phyloP scores from a whole-genome alignment of 35 echinoderm and acorn worm genomes.

The Apostichopus parvimensis region DNA sequence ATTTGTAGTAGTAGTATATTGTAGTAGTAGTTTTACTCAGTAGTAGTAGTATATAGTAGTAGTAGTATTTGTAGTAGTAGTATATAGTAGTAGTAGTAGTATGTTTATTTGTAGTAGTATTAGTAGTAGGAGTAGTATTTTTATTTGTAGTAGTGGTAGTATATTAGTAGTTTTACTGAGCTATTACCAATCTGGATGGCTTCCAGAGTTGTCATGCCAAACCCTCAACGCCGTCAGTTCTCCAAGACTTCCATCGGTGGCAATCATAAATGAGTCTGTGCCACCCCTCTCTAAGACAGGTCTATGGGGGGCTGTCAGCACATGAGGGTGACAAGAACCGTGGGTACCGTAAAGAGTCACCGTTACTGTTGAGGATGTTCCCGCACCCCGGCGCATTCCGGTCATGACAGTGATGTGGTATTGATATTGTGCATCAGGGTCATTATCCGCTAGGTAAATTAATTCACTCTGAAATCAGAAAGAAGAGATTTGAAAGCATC shows the following conservation, averaged over 20 bases:
- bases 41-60: too few species aligned
- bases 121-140: too few species aligned
- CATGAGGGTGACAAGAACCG: conserved; percentile 77
- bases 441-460: conserved; percentile 77
- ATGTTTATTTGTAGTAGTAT: too few species aligned
- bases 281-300: conserved; percentile 64
- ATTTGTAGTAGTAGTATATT: too few species aligned
- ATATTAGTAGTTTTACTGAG: too few species aligned
- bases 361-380: conserved; percentile 86
- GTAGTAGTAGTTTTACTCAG: too few species aligned
- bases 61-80: too few species aligned
- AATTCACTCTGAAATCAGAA: conserved; percentile 55
- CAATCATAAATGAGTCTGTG: conserved; percentile 84
- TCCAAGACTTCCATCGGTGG: conserved; percentile 63
- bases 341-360: conserved; percentile 70
- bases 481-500: neutral
- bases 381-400: conserved; percentile 76
- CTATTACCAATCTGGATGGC: conserved; percentile 70
- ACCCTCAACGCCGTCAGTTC: conserved; percentile 67
- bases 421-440: conserved; percentile 61
- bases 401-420: conserved; percentile 90
- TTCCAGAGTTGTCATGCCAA: conserved; percentile 93
- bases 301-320: conserved; percentile 49
- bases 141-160: too few species aligned
- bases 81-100: too few species aligned